phyloP scores from a whole-genome alignment of 2,888 invertebrate species.

The Chrysolina haemoptera region DNA sequence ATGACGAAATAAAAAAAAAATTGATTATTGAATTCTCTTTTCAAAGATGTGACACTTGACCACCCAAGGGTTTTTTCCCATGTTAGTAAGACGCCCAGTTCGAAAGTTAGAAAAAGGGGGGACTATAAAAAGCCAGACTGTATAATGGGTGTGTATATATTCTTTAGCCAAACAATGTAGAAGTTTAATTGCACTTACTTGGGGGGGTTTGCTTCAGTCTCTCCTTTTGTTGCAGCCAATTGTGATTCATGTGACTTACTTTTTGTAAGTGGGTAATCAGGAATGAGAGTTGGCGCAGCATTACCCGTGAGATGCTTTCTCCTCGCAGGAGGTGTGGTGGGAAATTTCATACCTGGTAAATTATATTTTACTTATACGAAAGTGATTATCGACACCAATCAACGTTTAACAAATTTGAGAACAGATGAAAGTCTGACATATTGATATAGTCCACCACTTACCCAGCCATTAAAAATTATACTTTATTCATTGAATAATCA shows the following conservation, averaged over 20 bases:
- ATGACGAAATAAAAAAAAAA: too few relatives aligned
- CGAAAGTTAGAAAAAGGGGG: too few relatives aligned
- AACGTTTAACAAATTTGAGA: slow-evolving; percentile 16
- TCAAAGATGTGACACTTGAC: too few relatives aligned
- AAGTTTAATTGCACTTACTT: slow-evolving; percentile 50
- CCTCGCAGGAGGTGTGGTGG: slow-evolving; percentile 87
- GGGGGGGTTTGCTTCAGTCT: slow-evolving; percentile 62
- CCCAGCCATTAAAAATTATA: slow-evolving; percentile 23
- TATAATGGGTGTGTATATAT: too few relatives aligned
- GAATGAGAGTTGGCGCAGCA: slow-evolving; percentile 66
- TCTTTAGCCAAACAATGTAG: background rate
- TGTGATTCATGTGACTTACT: slow-evolving; percentile 95
- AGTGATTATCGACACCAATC: background rate
- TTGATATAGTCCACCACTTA: slow-evolving; percentile 3
- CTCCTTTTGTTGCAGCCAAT: slow-evolving; percentile 79
- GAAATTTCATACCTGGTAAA: slow-evolving; percentile 76
- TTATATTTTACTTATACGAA: slow-evolving; percentile 11
- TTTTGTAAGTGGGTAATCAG: slow-evolving; percentile 83
- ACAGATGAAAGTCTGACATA: background rate
- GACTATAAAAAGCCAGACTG: too few relatives aligned
- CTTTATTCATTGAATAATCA: background rate
- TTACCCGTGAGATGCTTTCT: slow-evolving; percentile 76
- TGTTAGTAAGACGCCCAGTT: too few relatives aligned
- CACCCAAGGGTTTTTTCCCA: too few relatives aligned
- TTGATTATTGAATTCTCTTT: too few relatives aligned